phyloP scores from a whole-genome alignment of 2,888 invertebrate genomes.

The Lutraria lutraria region DNA sequence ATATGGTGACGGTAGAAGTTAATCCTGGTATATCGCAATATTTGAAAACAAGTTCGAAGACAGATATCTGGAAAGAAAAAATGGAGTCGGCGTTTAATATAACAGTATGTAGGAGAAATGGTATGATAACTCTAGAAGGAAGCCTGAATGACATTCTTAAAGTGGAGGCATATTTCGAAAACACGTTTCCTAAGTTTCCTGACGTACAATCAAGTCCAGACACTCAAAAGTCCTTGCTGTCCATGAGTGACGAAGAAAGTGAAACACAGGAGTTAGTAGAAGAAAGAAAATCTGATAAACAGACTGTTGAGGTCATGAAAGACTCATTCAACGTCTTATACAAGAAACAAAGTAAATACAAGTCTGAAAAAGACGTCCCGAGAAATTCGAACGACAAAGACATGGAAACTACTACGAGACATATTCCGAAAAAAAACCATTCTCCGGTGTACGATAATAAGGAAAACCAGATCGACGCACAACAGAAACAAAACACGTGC shows the following conservation, averaged over 20 bases:
- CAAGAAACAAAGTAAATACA: too few species aligned
- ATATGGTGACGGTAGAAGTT: not conserved
- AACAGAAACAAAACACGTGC: not conserved
- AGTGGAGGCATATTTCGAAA: not conserved
- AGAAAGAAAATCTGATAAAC: not conserved
- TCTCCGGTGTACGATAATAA: too few species aligned
- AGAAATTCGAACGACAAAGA: not conserved
- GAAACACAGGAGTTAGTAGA: not conserved
- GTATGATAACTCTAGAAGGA: not conserved
- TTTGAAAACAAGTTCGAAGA: not conserved
- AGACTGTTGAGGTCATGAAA: not conserved
- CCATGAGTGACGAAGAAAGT: not conserved
- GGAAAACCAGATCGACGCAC: too few species aligned
- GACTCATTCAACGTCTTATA: not conserved
- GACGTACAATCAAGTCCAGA: not conserved
- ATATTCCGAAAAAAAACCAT: too few species aligned
- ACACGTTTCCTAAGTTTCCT: not conserved
- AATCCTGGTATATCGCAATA: not conserved
- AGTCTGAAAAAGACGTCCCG: not conserved
- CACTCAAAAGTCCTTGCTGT: not conserved
- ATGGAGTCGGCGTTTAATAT: not conserved
- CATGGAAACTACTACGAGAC: not conserved
- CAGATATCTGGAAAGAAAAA: not conserved
- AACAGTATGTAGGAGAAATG: not conserved
- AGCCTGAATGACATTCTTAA: not conserved